phyloP scores from a whole-genome alignment of 2,113 vertebrate genomes.

The Eublepharis macularius region DNA sequence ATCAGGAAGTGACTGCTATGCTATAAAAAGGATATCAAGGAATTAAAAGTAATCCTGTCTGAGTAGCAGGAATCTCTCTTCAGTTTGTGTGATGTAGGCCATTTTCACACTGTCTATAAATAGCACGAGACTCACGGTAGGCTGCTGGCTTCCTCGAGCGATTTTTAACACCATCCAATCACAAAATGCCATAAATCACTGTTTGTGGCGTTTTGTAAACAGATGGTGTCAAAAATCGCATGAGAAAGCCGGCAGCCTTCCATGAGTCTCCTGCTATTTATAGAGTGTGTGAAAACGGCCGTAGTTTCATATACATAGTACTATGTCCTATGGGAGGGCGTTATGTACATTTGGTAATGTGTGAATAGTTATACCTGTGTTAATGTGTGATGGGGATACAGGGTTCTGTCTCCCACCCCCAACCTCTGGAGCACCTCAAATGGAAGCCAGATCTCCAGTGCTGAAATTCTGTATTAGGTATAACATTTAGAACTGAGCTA shows the following conservation, averaged over 20 bases:
- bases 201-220: too few species aligned
- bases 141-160: too few species aligned
- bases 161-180: too few species aligned
- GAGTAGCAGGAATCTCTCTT: background rate
- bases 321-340: background rate
- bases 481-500: constrained; percentile 1
- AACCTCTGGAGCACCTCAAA: constrained; percentile 2
- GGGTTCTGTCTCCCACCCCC: background rate
- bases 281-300: too few species aligned
- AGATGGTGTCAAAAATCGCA: too few species aligned
- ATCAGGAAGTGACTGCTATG: background rate
- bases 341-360: background rate
- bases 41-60: background rate
- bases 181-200: too few species aligned
- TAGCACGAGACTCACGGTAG: too few species aligned
- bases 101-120: too few species aligned
- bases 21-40: background rate
- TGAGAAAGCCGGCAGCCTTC: too few species aligned
- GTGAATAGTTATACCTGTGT: background rate
- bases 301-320: background rate
- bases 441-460: background rate
- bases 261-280: too few species aligned
- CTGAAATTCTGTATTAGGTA: background rate
- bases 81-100: too few species aligned
- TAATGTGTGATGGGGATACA: background rate